Evolutionary conservation across 2,888 invertebrate genomes (phyloP).

Genomic region (Zhuqinia jingwanae): DNA sequence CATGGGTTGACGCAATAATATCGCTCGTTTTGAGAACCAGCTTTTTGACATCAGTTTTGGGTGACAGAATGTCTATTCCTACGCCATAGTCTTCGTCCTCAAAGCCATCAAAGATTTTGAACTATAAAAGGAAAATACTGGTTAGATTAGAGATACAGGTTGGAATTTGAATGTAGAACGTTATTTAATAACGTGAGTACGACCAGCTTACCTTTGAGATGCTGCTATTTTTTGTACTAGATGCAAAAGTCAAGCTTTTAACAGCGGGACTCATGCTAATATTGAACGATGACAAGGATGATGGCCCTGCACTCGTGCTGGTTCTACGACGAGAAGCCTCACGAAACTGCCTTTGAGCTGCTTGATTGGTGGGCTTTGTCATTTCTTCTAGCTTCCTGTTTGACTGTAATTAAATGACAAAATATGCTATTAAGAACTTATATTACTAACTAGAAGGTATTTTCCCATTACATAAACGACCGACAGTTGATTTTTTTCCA

Average conservation of each 20-base stretch:
- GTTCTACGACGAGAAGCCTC: conserved; percentile 80
- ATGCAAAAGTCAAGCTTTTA: conserved; percentile 72
- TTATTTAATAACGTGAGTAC: not conserved
- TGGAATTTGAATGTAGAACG: not conserved
- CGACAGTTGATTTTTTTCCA: no score
- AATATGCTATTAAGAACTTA: no score
- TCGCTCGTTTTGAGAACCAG: conserved; percentile 71
- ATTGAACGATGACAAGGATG: conserved; percentile 21
- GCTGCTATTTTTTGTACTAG: conserved; percentile 63
- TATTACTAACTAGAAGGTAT: no score
- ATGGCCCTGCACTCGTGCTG: conserved; percentile 69
- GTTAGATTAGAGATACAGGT: not conserved
- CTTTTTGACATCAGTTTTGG: conserved; percentile 74
- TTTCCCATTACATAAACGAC: no score
- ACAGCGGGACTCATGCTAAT: conserved; percentile 54
- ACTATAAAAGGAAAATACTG: conserved; percentile 81
- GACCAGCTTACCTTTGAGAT: conserved; percentile 73
- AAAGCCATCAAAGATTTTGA: conserved; percentile 92
- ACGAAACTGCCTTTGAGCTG: conserved; percentile 86
- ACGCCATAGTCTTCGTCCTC: conserved; percentile 87
- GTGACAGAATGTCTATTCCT: conserved; percentile 76
- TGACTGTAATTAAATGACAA: conserved; percentile 80
- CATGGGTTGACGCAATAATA: not conserved
- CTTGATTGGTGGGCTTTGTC: conserved; percentile 87
- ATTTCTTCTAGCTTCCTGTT: conserved; percentile 85